phyloP scores from a whole-genome alignment of 2,888 invertebrate genomes.

The Agonopterix arenella region DNA sequence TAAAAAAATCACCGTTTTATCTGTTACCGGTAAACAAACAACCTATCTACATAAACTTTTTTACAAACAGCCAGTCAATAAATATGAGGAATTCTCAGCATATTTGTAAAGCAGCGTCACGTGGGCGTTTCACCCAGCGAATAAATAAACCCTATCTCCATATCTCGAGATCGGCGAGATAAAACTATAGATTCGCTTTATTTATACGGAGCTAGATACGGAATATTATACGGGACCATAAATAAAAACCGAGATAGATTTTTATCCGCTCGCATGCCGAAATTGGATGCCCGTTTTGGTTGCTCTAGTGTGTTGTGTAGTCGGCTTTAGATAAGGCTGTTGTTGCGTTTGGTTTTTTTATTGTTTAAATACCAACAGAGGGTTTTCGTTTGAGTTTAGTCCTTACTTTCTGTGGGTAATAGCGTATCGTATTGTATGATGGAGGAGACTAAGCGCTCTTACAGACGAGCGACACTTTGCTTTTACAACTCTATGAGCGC shows the following conservation, averaged over 20 bases:
- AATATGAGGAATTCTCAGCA: slow-evolving; percentile 5
- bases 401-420: too few relatives aligned
- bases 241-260: slow-evolving; percentile 55
- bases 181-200: slow-evolving; percentile 44
- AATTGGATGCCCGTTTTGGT: slow-evolving; percentile 28
- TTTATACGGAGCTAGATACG: slow-evolving; percentile 47
- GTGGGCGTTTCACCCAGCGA: slow-evolving; percentile 31
- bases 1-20: neutral
- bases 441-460: too few relatives aligned
- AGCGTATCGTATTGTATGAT: too few relatives aligned
- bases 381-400: too few relatives aligned
- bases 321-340: slow-evolving; percentile 30
- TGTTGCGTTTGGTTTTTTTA: neutral
- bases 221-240: slow-evolving; percentile 44
- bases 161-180: slow-evolving; percentile 43
- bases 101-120: slow-evolving; percentile 10
- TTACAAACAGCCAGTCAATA: neutral
- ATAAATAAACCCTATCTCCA: slow-evolving; percentile 44
- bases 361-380: neutral
- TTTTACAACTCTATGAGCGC: too few relatives aligned
- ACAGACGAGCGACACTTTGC: too few relatives aligned
- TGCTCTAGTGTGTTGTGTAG: slow-evolving; percentile 21
- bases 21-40: neutral
- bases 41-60: neutral
- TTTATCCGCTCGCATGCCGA: slow-evolving; percentile 33